A percentile compares a stretch with the other conserved stretches of the same genome.
phyloP scores from a whole-genome alignment of 2,888 invertebrate species.

The Brachylomia viminalis region DNA sequence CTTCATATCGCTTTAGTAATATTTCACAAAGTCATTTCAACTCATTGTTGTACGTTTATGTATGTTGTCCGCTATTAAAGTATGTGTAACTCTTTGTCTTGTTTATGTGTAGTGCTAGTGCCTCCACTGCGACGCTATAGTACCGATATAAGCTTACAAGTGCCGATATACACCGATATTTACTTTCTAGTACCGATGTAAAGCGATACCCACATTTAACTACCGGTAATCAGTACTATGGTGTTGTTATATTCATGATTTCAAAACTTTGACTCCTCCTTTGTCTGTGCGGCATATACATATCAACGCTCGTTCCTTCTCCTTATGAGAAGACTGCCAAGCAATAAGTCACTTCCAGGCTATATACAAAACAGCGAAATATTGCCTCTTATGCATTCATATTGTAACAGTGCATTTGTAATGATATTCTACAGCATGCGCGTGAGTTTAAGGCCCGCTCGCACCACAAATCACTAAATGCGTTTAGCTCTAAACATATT shows the following conservation, averaged over 20 bases:
- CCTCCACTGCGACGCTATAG: slow-evolving; percentile 1
- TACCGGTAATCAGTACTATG: neutral
- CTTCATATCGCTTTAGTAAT: slow-evolving; percentile 10
- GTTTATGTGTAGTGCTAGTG: slow-evolving; percentile 50
- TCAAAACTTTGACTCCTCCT: neutral
- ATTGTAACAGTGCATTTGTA: neutral
- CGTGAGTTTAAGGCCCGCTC: no score
- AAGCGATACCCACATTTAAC: neutral
- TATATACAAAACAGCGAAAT: neutral
- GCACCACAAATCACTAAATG: neutral
- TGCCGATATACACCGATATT: neutral
- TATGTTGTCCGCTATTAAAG: slow-evolving; percentile 50
- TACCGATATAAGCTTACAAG: neutral
- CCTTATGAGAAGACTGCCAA: neutral
- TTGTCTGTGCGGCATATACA: neutral
- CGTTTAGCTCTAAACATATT: neutral
- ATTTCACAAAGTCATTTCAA: slow-evolving; percentile 10
- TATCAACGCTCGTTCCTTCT: neutral
- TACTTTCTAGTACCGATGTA: neutral
- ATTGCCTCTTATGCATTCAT: neutral
- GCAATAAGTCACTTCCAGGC: neutral
- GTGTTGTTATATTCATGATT: neutral
- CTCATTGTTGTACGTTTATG: slow-evolving; percentile 26
- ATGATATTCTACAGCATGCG: neutral
- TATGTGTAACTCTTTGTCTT: slow-evolving; percentile 41